Evolutionary conservation across 2,888 invertebrate genomes (phyloP), one percentile per base, ranked within the genome.

Genomic region (Heliconius ethilla): DNA sequence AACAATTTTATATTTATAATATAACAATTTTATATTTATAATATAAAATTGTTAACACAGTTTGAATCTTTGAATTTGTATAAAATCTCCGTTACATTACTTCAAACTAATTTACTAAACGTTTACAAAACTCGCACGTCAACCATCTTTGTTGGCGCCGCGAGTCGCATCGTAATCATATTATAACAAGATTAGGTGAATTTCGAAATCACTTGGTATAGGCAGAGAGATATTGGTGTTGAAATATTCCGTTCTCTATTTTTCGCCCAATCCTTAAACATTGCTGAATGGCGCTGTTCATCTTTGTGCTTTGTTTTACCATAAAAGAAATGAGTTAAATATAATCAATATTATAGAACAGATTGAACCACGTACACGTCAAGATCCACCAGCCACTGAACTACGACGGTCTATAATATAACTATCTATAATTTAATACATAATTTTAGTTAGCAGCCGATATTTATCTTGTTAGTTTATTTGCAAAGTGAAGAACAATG

Each of bases 121-220:
- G 67, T 67, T 67, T 40, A 67, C 40, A 67, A 67, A 40, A 37
- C 67, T 67, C 40, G 37, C 67, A 40, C 67, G 67, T 67, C 67
- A 40, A 40, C 37, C 11, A 37, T 25, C 37, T n/a, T 67, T 25
- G 15, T 67, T 67, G 37, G 25, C n/a, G 37, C 40, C 37, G n/a
- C 37, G n/a, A 67, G 37, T 15, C 10, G 66, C 66, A 67, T 40
- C 4, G n/a, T n/a, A 67, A 37, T 40, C 40, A 37, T 67, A 67
- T 67, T 67, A 37, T 67, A n/a, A 67, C n/a, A 25, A 67, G n/a
- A 67, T 40, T 40, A 67, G 67, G n/a, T 25, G 67, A 37, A 37
- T 67, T 40, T n/a, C 37, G 40, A 67, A 67, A 67, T 67, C n/a
- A 4, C 18, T 15, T 22, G 22, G 51, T 7, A 51, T 2, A 51